Conservation (phyloP, 2,797 vertebrate species). For the Acrossocheilus wenchowensis region DNA sequence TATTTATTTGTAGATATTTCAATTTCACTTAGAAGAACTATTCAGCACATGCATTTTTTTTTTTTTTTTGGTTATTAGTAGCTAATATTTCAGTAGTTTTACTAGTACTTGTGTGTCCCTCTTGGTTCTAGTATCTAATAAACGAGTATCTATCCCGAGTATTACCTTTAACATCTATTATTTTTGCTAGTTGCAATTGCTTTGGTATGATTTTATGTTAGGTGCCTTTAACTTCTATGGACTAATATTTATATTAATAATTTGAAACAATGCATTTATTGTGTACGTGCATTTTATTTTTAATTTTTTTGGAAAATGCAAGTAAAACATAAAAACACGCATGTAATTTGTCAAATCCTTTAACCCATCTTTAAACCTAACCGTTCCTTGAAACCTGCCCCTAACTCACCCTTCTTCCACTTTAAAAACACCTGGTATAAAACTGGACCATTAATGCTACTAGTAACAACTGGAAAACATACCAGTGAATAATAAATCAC, state of each 20-base stretch:
- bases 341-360: neutral
- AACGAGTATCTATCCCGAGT: neutral
- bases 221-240: neutral
- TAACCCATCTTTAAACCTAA: too few relatives aligned
- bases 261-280: neutral
- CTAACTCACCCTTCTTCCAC: neutral
- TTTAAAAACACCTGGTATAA: neutral
- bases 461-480: neutral
- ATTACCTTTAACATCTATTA: too few relatives aligned
- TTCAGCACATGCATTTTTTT: neutral
- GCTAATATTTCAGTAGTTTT: neutral
- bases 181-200: neutral
- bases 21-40: too few relatives aligned
- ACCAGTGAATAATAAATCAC: neutral
- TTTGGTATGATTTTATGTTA: neutral
- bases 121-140: neutral
- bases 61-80: neutral
- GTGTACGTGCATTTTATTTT: neutral
- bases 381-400: too few relatives aligned
- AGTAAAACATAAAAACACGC: neutral
- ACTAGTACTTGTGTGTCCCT: neutral
- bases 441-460: neutral
- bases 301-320: neutral
- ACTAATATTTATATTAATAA: neutral
- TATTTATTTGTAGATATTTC: neutral